phyloP scores from a whole-genome alignment of 1,140 invertebrate species.

The Ephestia elutella region DNA sequence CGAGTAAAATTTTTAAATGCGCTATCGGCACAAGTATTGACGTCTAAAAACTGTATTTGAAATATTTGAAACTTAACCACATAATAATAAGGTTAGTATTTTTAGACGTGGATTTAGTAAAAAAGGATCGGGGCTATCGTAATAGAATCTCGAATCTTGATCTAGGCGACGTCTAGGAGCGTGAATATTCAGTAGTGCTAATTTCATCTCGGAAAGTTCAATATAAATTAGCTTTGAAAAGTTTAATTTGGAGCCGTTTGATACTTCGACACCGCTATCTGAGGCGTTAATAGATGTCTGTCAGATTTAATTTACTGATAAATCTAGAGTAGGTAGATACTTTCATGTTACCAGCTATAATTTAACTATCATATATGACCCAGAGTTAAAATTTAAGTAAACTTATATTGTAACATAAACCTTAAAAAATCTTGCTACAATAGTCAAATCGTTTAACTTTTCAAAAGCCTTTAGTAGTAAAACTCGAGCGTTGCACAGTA shows the following conservation, averaged over 20 bases:
- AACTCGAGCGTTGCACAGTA: background rate
- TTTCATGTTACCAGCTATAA: too few species aligned
- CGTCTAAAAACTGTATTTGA: background rate
- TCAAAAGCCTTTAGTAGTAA: background rate
- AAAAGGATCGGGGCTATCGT: background rate
- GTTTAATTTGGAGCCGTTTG: background rate
- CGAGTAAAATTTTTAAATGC: background rate
- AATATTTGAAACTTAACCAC: background rate
- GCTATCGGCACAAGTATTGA: background rate
- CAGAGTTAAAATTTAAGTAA: too few species aligned
- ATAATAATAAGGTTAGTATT: background rate
- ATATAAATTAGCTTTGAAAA: background rate
- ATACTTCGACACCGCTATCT: background rate
- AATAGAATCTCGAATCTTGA: constrained; percentile 2
- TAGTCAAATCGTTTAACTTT: background rate
- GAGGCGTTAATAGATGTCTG: background rate
- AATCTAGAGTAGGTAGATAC: too few species aligned
- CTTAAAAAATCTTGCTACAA: too few species aligned
- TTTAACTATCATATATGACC: too few species aligned
- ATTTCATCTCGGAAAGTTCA: background rate
- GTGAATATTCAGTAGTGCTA: background rate
- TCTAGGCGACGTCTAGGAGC: background rate
- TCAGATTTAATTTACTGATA: too few species aligned
- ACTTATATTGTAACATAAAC: too few species aligned
- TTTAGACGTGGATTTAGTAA: background rate